Evolutionary conservation across 1,140 invertebrate species (phyloP), one percentile per base, ranked within the genome.

Genomic region (Epicauta chinensis): DNA sequence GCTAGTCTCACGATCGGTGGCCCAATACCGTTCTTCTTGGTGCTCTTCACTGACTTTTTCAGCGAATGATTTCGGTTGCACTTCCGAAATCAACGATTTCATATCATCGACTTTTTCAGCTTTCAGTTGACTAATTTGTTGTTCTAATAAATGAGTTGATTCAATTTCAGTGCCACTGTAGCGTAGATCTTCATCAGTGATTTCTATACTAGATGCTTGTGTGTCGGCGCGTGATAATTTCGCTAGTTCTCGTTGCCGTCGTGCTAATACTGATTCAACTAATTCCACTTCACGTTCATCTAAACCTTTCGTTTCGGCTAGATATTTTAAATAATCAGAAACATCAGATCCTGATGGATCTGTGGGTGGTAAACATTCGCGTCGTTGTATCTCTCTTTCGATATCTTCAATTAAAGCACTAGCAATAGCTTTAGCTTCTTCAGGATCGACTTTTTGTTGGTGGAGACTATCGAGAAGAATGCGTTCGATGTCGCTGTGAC

Each of bases 131-230:
- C 67, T 68, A 10, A 77, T 73, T 54, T 77, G 73, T 60, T 75
- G 73, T 46, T 62, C 73, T 70, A 63, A 71, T 60, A 68, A 74
- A 68, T 51, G 76, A 17, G 80, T 82, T 41, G 81, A 75, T 70
- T 85, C 82, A 38, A 78, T 78, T 62, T 81, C 81, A 42, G 77
- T 75, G 50, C 81, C 81, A 67, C 82, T 86, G 61, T 74, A 77
- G 48, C 71, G 60, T 17, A 81, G 62, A 65, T 84, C 81, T 69
- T 85, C 83, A 70, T 83, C 83, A 16, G 81, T 86, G 44, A 82
- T 78, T 72, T 84, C 79, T 64, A 80, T 78, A 48, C 81, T 80
- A 0, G 76, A 80, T 44, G 79, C 73, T 69, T 76, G 77, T 17
- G 77, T 78, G 36, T 81, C 77, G 41, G 66, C 70, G 53, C 75